Base-by-base conservation (phyloP, 2,888 invertebrate genomes). In the Bursaphelenchus okinawaensis region DNA sequence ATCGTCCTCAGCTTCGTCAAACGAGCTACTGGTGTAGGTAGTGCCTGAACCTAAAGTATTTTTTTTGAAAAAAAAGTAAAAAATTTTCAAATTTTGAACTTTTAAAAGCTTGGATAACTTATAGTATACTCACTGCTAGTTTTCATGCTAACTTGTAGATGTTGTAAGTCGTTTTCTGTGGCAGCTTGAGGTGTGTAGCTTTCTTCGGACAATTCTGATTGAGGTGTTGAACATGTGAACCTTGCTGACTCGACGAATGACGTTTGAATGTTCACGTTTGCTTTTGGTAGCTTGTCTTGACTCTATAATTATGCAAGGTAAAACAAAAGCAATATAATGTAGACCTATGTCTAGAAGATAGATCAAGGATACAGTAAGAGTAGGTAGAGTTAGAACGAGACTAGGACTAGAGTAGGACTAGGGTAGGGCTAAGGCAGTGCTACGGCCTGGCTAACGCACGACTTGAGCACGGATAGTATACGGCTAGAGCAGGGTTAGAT, bases 31-130 rank as follows among this genome's bases (percentile, higher is more conserved):
- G 40, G 50, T 27, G 60, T 59, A 59, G 24, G 60, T 59, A 12
- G 60, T 59, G 40, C 60, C 60, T 16, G 60, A 59, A 50, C 20
- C 31, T 23, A n/a, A n/a, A n/a, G 57, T 56, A n/a, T 28, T n/a
- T 50, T 24, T 56, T 8, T 19, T 50, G 23, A 7, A 7, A 56
- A 50, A 9, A 8, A 50, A 50, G n/a, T 9, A 7, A 23, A 24
- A 9, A 7, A 19, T 50, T 50, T 56, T 50, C 50, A 50, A 7
- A 9, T 40, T 40, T 9, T 19, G n/a, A 40, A 9, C n/a, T 40
- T 40, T 40, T 16, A 40, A 40, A 40, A 40, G 40, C 12, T 40
- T 16, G 9, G 9, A 19, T 51, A 9, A 8, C 7, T 56, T n/a
- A n/a, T n/a, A n/a, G n/a, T n/a, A n/a, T n/a, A 40, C 40, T 40